phyloP scores from a whole-genome alignment of 2,797 vertebrate genomes.

The Sebastes umbrosus region DNA sequence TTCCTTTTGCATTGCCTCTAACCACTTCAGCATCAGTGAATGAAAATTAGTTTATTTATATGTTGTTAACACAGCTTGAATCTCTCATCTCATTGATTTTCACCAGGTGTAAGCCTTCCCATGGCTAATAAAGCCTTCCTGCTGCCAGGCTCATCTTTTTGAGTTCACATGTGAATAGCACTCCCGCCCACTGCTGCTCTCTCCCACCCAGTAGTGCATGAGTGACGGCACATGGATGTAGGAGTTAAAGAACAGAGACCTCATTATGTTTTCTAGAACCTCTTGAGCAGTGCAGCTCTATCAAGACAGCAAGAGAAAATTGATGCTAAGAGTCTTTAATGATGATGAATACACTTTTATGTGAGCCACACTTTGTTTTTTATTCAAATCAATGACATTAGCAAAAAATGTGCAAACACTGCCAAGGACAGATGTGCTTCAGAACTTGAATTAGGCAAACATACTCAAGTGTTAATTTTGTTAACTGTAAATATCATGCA shows the following conservation, averaged over 20 bases:
- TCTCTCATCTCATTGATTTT: neutral
- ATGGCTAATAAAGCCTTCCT: constrained; percentile 1
- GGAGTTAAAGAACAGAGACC: constrained; percentile 7
- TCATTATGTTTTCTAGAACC: constrained; percentile 24
- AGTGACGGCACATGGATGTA: neutral
- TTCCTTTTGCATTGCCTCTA: neutral
- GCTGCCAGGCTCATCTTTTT: neutral
- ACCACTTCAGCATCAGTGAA: neutral
- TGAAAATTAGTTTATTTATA: neutral
- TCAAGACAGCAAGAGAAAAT: constrained; percentile 6
- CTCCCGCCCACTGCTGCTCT: neutral
- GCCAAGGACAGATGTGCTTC: neutral
- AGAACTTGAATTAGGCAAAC: neutral
- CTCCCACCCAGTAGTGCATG: neutral
- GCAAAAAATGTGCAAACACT: neutral
- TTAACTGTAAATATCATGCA: neutral
- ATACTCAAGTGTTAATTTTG: neutral
- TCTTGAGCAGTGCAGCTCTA: neutral
- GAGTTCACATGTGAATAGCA: constrained; percentile 16
- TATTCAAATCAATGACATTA: neutral
- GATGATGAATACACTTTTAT: neutral
- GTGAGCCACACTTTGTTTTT: constrained; percentile 1
- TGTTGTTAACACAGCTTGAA: constrained; percentile 2
- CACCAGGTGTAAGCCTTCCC: neutral
- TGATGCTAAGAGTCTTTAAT: neutral